Percentiles rank a stretch among this genome's conserved stretches.
Conservation (phyloP, 2,113 vertebrate genomes). For the Ictalurus furcatus region DNA sequence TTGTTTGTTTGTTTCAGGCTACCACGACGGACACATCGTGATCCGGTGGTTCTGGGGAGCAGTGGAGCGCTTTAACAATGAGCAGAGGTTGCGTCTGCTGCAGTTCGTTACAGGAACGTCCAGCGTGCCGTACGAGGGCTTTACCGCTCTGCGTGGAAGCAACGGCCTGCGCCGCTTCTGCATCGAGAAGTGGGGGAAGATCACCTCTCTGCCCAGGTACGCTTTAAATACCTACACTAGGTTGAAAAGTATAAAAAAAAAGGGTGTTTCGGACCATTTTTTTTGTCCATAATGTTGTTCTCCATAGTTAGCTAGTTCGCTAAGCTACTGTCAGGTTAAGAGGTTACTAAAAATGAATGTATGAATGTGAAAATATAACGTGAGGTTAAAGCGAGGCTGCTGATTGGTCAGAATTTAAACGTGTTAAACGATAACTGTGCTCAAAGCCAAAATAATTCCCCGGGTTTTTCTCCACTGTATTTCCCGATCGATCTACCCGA, state of each 20-base stretch:
- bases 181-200: slow-evolving; percentile 92
- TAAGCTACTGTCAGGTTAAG: no score
- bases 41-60: slow-evolving; percentile 91
- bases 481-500: neutral
- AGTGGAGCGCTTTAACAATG: slow-evolving; percentile 88
- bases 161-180: slow-evolving; percentile 87
- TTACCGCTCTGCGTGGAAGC: slow-evolving; percentile 84
- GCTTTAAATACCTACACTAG: neutral
- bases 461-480: neutral
- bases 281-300: no score
- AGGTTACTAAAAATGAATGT: no score
- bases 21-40: slow-evolving; percentile 88
- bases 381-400: neutral
- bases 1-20: slow-evolving; percentile 63
- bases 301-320: no score
- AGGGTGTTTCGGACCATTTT: neutral
- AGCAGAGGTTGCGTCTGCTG: slow-evolving; percentile 83
- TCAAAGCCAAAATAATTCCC: no score
- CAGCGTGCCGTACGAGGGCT: slow-evolving; percentile 87
- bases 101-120: slow-evolving; percentile 90
- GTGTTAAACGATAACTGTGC: no score
- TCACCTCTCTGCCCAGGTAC: slow-evolving; percentile 88
- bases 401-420: neutral
- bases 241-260: neutral
- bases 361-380: no score